Conservation (phyloP, 2,888 invertebrate genomes). For the Allolobophora icterica region DNA sequence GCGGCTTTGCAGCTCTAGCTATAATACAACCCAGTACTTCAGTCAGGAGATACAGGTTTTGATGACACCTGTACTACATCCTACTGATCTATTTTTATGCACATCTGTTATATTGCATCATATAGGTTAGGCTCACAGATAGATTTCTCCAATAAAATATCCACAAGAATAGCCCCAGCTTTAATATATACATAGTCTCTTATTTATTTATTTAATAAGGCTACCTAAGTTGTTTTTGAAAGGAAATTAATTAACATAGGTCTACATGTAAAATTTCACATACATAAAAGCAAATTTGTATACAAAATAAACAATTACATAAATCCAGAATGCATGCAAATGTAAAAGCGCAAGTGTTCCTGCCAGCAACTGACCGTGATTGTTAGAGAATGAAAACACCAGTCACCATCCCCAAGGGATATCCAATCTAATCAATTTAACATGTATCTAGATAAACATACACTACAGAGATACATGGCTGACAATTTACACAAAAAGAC, state of each 20-base stretch:
- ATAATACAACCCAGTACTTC: background rate
- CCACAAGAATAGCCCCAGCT: background rate
- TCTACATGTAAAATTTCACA: no score
- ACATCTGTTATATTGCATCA: background rate
- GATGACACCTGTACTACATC: background rate
- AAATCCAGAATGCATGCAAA: no score
- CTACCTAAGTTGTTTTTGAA: background rate
- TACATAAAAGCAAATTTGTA: no score
- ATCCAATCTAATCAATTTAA: no score
- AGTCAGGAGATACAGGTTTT: background rate
- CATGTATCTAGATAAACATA: no score
- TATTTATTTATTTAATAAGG: background rate
- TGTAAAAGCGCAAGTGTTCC: no score
- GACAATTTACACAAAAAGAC: no score
- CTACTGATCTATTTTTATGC: background rate
- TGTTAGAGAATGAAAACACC: no score
- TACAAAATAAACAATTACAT: no score
- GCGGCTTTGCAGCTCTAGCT: background rate
- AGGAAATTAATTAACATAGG: background rate
- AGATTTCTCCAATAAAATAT: background rate
- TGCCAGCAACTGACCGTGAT: no score
- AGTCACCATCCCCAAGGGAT: no score
- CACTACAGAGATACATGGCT: no score
- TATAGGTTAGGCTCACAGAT: background rate
- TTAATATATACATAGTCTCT: background rate